phyloP scores from a whole-genome alignment of 64 coral and sea anemone genomes.

The Porites australiensis region DNA sequence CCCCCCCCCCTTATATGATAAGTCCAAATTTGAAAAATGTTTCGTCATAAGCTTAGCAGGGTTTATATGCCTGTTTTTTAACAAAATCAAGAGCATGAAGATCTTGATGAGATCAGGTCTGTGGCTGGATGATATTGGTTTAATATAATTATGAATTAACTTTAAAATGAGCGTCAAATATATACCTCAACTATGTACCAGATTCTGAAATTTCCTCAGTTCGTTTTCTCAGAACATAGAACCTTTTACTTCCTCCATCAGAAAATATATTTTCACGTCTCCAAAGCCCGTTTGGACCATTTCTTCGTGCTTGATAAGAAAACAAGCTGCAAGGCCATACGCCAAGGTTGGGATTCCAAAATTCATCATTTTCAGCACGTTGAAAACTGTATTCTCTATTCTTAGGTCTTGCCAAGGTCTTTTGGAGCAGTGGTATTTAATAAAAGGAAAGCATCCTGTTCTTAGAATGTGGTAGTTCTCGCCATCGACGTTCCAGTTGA shows the following conservation, averaged over 20 bases:
- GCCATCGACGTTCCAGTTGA: slow-evolving; percentile 92
- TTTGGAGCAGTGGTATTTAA: slow-evolving; percentile 94
- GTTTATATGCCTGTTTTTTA: too few species aligned
- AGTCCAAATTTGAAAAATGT: too few species aligned
- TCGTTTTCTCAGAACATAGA: slow-evolving; percentile 57
- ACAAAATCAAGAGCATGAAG: too few species aligned
- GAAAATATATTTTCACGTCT: slow-evolving; percentile 75
- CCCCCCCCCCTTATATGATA: too few species aligned
- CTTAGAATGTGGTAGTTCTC: slow-evolving; percentile 95
- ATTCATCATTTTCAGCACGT: slow-evolving; percentile 78
- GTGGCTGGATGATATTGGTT: too few species aligned
- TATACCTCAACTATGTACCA: background rate
- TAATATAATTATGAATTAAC: too few species aligned
- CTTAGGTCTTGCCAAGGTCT: slow-evolving; percentile 78
- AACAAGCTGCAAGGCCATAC: slow-evolving; percentile 82
- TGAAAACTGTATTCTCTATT: slow-evolving; percentile 89
- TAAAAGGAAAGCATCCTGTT: slow-evolving; percentile 97
- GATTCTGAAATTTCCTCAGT: background rate
- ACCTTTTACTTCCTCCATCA: slow-evolving; percentile 73
- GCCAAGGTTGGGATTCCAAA: slow-evolving; percentile 83
- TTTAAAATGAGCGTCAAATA: too few species aligned
- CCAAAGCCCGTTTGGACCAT: slow-evolving; percentile 60
- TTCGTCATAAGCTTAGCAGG: too few species aligned
- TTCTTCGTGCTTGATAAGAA: slow-evolving; percentile 85
- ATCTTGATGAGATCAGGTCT: too few species aligned